Percentiles rank a stretch among this genome's conserved stretches.
Conservation (phyloP, 1,140 invertebrate genomes). For the Apis florea region DNA sequence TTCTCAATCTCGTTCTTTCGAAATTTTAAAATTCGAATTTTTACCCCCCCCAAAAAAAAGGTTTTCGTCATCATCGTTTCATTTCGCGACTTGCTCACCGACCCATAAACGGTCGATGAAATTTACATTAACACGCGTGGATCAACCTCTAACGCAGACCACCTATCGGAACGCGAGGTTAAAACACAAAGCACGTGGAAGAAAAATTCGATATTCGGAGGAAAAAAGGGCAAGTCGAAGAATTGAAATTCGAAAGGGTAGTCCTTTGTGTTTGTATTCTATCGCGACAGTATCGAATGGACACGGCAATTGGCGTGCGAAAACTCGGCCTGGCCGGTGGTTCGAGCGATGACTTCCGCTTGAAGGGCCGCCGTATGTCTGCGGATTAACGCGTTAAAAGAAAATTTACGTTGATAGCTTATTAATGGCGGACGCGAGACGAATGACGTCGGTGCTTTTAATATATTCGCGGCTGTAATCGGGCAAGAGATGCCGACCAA, state of each 20-base stretch:
- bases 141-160: conserved; percentile 17
- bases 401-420: conserved; percentile 44
- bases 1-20: no score
- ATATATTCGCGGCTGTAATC: conserved; percentile 34
- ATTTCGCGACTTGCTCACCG: background rate
- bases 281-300: background rate
- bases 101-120: conserved; percentile 5
- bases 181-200: background rate
- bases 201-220: background rate
- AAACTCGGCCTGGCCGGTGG: conserved; percentile 1
- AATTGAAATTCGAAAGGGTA: background rate
- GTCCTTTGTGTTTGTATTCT: background rate
- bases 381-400: conserved; percentile 47
- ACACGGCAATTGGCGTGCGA: conserved; percentile 39
- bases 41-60: background rate
- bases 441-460: conserved; percentile 39
- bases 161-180: background rate
- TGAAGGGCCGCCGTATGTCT: conserved; percentile 6
- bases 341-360: conserved; percentile 32
- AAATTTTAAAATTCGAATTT: background rate
- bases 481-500: background rate
- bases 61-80: background rate
- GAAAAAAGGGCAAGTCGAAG: background rate
- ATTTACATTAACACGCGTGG: conserved; percentile 17
- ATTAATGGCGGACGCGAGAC: conserved; percentile 38